These are phyloP conservation scores for Caracal caracal DNA, from an alignment of 2,113 vertebrate species.

Conservation along the genomic window DNA sequence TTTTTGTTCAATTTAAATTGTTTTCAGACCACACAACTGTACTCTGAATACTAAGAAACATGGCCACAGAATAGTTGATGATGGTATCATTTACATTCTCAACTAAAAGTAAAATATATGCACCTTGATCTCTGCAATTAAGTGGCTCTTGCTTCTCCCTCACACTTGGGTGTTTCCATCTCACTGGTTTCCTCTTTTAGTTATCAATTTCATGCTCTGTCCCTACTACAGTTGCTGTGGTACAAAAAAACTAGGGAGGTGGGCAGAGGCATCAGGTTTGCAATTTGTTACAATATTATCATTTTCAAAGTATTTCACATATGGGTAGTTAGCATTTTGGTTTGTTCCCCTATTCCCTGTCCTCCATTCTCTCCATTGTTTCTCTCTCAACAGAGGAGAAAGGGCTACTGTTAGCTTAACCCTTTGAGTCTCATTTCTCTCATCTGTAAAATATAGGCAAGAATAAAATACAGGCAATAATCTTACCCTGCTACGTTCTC, in stretches of 20 bases:
- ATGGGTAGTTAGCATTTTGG: neutral
- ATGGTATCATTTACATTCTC: conserved; percentile 80
- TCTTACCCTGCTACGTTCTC: neutral
- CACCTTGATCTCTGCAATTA: conserved; percentile 51
- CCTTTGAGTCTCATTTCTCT: neutral
- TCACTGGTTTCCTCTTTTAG: neutral
- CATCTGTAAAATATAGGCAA: neutral
- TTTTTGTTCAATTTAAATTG: conserved; percentile 84
- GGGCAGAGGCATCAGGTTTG: neutral
- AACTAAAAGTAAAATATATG: conserved; percentile 69
- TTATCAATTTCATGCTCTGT: conserved; percentile 38
- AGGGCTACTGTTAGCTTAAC: neutral
- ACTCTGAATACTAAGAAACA: conserved; percentile 82
- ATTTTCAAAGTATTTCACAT: neutral
- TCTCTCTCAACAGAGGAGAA: neutral
- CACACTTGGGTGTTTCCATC: conserved; percentile 15
- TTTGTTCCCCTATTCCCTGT: neutral
- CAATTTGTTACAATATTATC: conserved; percentile 10
- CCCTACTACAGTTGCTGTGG: neutral
- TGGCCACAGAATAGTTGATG: conserved; percentile 74
- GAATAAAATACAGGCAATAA: neutral
- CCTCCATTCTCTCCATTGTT: neutral
- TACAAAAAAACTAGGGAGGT: neutral
- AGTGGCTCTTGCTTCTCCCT: conserved; percentile 33
- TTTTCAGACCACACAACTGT: conserved; percentile 80